These are phyloP conservation scores for Trichacis sp. DNA, from an alignment of 2,888 invertebrate species.

Conservation along the genomic window DNA sequence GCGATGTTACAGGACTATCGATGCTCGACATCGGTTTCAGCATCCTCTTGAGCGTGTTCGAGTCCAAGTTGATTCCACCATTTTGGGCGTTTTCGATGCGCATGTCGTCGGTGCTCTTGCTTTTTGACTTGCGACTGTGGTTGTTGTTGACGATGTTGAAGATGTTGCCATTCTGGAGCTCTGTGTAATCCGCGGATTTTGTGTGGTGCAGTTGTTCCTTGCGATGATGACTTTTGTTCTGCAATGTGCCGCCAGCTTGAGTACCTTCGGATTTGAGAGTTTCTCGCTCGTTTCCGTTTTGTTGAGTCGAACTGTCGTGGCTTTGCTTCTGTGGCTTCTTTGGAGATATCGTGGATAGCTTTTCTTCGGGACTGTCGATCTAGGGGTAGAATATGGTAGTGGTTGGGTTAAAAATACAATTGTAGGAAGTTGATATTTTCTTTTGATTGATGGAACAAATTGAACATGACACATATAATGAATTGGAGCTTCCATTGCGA, in stretches of 20 bases:
- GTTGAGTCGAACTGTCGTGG: slow-evolving; percentile 68
- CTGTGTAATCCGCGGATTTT: slow-evolving; percentile 72
- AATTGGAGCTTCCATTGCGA: too few relatives aligned
- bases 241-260: slow-evolving; percentile 83
- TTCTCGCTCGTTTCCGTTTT: slow-evolving; percentile 68
- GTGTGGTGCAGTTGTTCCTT: slow-evolving; percentile 63
- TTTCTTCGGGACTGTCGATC: slow-evolving; percentile 66
- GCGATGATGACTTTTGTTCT: slow-evolving; percentile 55
- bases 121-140: slow-evolving; percentile 77
- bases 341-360: slow-evolving; percentile 69
- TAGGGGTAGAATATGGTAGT: too few relatives aligned
- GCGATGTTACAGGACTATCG: slow-evolving; percentile 90
- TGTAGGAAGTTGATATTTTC: too few relatives aligned
- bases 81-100: slow-evolving; percentile 68
- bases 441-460: too few relatives aligned
- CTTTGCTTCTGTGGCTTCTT: slow-evolving; percentile 71
- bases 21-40: slow-evolving; percentile 93
- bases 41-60: slow-evolving; percentile 92
- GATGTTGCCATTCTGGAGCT: slow-evolving; percentile 66
- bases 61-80: slow-evolving; percentile 75
- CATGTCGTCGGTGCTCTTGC: slow-evolving; percentile 94
- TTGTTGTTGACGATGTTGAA: slow-evolving; percentile 68
- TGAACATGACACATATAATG: too few relatives aligned
- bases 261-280: slow-evolving; percentile 83
- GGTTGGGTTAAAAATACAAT: too few relatives aligned